phyloP scores from a whole-genome alignment of 1,140 invertebrate genomes.

The Drosophila arawakana region DNA sequence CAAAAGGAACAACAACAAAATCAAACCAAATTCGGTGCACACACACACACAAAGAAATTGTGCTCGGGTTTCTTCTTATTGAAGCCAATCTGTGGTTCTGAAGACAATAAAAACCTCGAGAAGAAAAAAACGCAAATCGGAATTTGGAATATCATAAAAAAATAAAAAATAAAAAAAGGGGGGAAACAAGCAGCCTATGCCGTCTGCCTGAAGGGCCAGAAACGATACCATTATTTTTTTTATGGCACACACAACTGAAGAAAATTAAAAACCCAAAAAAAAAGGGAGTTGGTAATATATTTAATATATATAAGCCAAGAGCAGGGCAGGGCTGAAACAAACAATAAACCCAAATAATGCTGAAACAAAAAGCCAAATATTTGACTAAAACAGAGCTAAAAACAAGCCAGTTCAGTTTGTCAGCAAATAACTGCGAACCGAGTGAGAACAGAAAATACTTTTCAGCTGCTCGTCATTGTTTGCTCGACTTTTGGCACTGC shows the following conservation, averaged over 20 bases:
- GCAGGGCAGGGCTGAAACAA: conserved; percentile 17
- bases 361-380: conserved; percentile 65
- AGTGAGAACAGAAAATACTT: conserved; percentile 73
- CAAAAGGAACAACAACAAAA: conserved; percentile 14
- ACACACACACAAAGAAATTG: conserved; percentile 25
- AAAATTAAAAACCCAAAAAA: conserved; percentile 52
- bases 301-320: conserved; percentile 37
- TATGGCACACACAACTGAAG: conserved; percentile 50
- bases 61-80: conserved; percentile 50
- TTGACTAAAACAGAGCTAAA: conserved; percentile 55
- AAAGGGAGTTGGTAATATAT: conserved; percentile 37
- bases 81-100: conserved; percentile 76
- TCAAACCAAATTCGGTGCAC: conserved; percentile 61
- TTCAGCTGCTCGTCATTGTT: conserved; percentile 70
- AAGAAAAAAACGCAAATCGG: conserved; percentile 68
- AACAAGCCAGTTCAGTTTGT: conserved; percentile 21
- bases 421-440: conserved; percentile 51
- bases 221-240: conserved; percentile 46
- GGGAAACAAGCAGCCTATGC: conserved; percentile 44
- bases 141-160: conserved; percentile 67
- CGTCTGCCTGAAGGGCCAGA: conserved; percentile 39
- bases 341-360: conserved; percentile 52
- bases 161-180: conserved; percentile 26
- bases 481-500: conserved; percentile 53
- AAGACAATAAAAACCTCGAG: conserved; percentile 72